Evolutionary conservation across 2,888 invertebrate species (phyloP).

Genomic region (Drosophila koepferae): DNA sequence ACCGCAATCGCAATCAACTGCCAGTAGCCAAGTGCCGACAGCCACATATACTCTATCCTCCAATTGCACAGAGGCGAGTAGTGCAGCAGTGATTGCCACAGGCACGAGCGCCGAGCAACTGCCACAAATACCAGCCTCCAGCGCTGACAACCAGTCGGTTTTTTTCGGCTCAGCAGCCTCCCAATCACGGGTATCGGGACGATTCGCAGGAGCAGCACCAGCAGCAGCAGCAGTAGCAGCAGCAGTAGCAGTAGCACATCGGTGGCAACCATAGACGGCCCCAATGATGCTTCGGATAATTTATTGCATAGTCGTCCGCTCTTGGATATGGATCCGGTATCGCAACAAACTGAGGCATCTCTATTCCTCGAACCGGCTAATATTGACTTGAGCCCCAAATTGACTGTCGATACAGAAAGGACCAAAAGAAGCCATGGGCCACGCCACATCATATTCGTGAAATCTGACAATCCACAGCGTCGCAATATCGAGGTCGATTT

Average conservation of each 20-base stretch:
- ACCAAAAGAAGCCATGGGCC: neutral
- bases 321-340: conserved; percentile 41
- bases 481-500: conserved; percentile 38
- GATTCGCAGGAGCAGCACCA: neutral
- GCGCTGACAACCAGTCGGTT: conserved; percentile 46
- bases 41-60: conserved; percentile 3
- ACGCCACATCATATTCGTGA: conserved; percentile 34
- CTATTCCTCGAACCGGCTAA: conserved; percentile 6
- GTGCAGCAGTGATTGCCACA: neutral
- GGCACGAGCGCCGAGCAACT: neutral
- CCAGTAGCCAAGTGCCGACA: neutral
- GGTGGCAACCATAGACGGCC: neutral
- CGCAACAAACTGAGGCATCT: neutral
- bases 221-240: neutral
- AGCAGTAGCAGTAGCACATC: neutral
- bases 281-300: neutral
- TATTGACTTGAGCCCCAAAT: neutral
- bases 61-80: neutral
- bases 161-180: conserved; percentile 60
- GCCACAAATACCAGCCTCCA: neutral
- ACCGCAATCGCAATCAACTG: neutral
- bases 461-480: neutral
- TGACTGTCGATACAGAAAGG: neutral
- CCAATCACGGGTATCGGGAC: conserved; percentile 51
- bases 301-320: conserved; percentile 16